Evolutionary conservation across 2,888 invertebrate genomes (phyloP).

Genomic region (Stegana nigrithorax): DNA sequence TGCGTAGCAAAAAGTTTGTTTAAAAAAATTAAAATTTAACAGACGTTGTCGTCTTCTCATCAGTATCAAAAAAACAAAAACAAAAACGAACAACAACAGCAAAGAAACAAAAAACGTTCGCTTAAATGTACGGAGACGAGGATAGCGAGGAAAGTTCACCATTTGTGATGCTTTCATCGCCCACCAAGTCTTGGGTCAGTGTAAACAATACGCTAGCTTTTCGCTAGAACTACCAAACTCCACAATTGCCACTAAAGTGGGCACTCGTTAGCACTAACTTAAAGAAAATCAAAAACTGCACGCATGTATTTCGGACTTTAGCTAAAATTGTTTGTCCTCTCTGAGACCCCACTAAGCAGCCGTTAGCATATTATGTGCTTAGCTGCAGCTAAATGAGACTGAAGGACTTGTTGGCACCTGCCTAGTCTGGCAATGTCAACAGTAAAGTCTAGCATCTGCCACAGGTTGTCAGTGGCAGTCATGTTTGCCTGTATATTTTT

Average conservation of each 20-base stretch:
- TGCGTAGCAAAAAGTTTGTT: too few species aligned
- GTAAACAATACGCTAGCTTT: slow-evolving; percentile 53
- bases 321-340: too few species aligned
- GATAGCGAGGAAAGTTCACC: slow-evolving; percentile 76
- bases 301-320: too few species aligned
- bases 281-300: not conserved
- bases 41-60: slow-evolving; percentile 14
- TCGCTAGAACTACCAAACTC: slow-evolving; percentile 22
- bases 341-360: too few species aligned
- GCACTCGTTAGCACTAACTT: slow-evolving; percentile 47
- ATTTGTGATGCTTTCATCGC: slow-evolving; percentile 77
- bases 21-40: slow-evolving; percentile 30
- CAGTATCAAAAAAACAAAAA: slow-evolving; percentile 19
- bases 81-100: slow-evolving; percentile 29
- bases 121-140: slow-evolving; percentile 71
- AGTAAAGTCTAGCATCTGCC: too few species aligned
- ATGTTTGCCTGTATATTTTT: too few species aligned
- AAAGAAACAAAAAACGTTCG: slow-evolving; percentile 38
- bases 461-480: too few species aligned
- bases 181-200: slow-evolving; percentile 73
- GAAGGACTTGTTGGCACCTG: too few species aligned
- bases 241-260: not conserved
- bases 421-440: too few species aligned
- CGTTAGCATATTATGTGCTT: too few species aligned
- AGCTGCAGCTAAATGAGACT: too few species aligned